phyloP scores from a whole-genome alignment of 2,888 invertebrate genomes.

The Drosophila longiperda region DNA sequence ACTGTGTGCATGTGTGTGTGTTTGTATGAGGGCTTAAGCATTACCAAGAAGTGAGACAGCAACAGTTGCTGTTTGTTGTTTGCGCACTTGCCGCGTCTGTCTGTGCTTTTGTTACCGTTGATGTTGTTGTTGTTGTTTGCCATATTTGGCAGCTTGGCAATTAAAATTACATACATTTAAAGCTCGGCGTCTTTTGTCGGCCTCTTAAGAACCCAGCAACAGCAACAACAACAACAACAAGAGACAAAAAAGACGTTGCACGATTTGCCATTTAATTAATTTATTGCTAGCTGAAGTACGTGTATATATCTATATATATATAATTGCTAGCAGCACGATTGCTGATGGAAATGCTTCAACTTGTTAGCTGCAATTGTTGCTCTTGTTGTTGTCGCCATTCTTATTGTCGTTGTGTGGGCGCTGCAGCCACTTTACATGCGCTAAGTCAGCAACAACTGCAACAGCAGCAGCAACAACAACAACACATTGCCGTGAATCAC shows the following conservation, averaged over 20 bases:
- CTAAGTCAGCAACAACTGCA: slow-evolving; percentile 17
- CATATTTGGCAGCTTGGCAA: slow-evolving; percentile 71
- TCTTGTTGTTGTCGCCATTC: slow-evolving; percentile 15
- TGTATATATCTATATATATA: slow-evolving; percentile 52
- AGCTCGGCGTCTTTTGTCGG: slow-evolving; percentile 74
- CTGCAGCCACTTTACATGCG: slow-evolving; percentile 46
- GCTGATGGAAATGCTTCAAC: slow-evolving; percentile 63
- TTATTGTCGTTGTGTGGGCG: slow-evolving; percentile 43
- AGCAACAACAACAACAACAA: slow-evolving; percentile 5
- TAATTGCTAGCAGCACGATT: slow-evolving; percentile 71
- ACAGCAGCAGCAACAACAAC: slow-evolving; percentile 14
- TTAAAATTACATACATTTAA: slow-evolving; percentile 79
- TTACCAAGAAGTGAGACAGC: slow-evolving; percentile 16
- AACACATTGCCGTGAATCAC: slow-evolving; percentile 58
- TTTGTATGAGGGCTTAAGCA: neutral
- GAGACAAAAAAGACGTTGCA: slow-evolving; percentile 57
- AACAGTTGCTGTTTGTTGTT: slow-evolving; percentile 35
- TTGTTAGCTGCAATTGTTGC: slow-evolving; percentile 47
- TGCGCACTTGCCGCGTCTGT: slow-evolving; percentile 36
- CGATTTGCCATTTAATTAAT: slow-evolving; percentile 80
- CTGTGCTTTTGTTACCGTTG: slow-evolving; percentile 29
- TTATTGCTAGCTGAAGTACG: slow-evolving; percentile 56
- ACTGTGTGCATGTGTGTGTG: neutral
- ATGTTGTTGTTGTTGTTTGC: slow-evolving; percentile 42
- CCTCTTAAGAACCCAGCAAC: slow-evolving; percentile 47